Evolutionary conservation across 2,888 invertebrate species (phyloP), one percentile per base, ranked within the genome.

Genomic region (Leptogaster cylindrica): DNA sequence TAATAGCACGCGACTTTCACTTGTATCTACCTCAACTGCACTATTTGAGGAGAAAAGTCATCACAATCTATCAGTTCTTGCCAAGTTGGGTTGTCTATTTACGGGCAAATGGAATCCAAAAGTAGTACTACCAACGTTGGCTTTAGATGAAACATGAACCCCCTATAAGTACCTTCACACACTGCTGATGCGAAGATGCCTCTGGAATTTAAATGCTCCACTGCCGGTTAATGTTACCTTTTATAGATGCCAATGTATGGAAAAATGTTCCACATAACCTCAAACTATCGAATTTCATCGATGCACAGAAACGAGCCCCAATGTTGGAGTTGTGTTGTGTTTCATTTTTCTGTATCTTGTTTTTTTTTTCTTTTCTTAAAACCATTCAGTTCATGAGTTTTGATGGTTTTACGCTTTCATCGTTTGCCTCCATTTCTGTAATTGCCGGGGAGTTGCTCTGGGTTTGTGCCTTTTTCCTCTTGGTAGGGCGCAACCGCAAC

Each of bases 1-100:
- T 55, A 39, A 55, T n/a, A 55, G 55, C 55, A 55, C 55, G 55
- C 55, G 55, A 55, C 55, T 55, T 55, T 55, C 55, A 55, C 55
- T 55, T 55, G 55, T 20, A 23, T 23, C 4, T 8, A 18, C 18
- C 20, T 10, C 14, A 12, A 20, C 5, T 18, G 12, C 39, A 20
- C 23, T 39, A 20, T 36, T n/a, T 36, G 39, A 36, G 5, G 36
- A 55, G 23, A 55, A 20, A 55, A 55, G 36, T 55, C 36, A 25
- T 36, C 55, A 55, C 25, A 36, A 55, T 3, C 12, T 20, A 39
- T 36, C 55, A 55, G 12, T 36, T 23, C 36, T 55, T 31, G 55
- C 36, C 23, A 23, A 41, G 20, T 36, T 55, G 39, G 5, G 23
- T 55, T 33, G 25, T 33, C 55, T 36, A 20, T 55, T 55, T 55